Conservation (phyloP, 2,113 vertebrate genomes). For the Leucoraja erinaceus region DNA sequence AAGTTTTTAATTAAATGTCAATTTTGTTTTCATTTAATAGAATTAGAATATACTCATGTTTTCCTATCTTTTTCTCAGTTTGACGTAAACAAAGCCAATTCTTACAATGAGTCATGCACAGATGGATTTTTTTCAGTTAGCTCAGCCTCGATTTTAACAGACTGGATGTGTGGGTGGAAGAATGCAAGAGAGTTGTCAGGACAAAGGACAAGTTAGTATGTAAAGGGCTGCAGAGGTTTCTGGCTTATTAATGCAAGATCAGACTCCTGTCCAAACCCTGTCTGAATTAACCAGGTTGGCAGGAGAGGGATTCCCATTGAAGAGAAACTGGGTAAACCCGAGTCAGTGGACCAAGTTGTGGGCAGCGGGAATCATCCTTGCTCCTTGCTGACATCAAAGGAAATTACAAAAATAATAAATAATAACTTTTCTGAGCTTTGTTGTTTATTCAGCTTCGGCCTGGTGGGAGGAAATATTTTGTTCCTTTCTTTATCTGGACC, state of each 20-base stretch:
- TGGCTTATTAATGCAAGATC: not conserved
- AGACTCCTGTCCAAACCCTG: not conserved
- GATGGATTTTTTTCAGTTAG: not conserved
- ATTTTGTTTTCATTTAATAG: not conserved
- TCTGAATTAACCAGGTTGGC: not conserved
- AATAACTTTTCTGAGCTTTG: not conserved
- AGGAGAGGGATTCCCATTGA: not conserved
- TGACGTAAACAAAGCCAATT: not conserved
- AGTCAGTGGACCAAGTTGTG: not conserved
- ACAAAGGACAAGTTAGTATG: not conserved
- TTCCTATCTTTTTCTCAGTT: not conserved
- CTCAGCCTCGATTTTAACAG: not conserved
- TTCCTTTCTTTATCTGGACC: not conserved
- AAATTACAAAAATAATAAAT: not conserved
- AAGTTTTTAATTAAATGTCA: not conserved
- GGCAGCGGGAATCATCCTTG: not conserved
- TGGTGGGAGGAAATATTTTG: not conserved
- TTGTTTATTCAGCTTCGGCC: not conserved
- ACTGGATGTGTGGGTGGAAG: not conserved
- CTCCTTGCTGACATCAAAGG: not conserved
- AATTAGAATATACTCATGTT: not conserved
- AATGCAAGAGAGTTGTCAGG: not conserved
- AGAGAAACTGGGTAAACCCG: no score
- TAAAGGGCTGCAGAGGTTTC: not conserved
- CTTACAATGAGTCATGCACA: not conserved